These are phyloP conservation scores for Garrulus glandarius DNA, from an alignment of 2,797 vertebrate species.

Conservation along the genomic window DNA sequence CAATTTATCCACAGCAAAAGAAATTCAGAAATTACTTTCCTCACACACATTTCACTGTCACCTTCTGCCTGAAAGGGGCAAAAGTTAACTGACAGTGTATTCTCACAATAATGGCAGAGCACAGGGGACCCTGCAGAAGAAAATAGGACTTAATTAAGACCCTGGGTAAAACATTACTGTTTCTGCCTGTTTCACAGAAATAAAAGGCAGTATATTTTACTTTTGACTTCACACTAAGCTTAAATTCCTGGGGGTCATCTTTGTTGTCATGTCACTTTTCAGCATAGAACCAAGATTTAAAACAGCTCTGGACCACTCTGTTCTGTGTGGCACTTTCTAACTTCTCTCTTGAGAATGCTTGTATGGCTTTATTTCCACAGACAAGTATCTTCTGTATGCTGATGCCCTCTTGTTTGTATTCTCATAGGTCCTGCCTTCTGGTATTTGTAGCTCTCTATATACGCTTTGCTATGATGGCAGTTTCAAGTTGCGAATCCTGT, in stretches of 20 bases:
- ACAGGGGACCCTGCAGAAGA: background rate
- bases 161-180: background rate
- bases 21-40: background rate
- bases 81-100: background rate
- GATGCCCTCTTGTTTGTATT: background rate
- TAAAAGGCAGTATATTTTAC: background rate
- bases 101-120: background rate
- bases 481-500: background rate
- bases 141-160: background rate
- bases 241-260: background rate
- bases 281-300: background rate
- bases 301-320: background rate
- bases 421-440: background rate
- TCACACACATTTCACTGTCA: background rate
- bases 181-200: background rate
- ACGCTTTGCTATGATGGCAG: background rate
- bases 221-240: background rate
- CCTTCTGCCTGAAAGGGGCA: background rate
- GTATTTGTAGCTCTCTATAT: background rate
- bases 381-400: background rate
- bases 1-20: background rate
- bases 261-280: background rate
- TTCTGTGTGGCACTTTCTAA: background rate
- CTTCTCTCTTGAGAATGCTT: background rate
- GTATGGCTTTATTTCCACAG: background rate